Conservation (phyloP, 2,797 vertebrate species). For the Acrossocheilus wenchowensis region DNA sequence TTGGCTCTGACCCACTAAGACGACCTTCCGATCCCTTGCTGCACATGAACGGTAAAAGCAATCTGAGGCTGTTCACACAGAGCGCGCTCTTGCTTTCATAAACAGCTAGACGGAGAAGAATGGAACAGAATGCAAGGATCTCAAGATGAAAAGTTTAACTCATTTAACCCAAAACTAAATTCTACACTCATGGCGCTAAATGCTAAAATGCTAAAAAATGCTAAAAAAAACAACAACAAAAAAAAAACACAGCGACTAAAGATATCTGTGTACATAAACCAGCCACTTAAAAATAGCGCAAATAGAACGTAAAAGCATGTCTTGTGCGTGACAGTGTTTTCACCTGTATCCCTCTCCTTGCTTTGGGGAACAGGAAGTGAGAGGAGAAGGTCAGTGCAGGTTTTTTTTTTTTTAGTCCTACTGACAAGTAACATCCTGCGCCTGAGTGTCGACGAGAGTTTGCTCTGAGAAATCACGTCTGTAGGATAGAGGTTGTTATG, state of each 20-base stretch:
- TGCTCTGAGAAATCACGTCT: not conserved
- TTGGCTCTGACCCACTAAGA: not conserved
- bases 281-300: not conserved
- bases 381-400: not conserved
- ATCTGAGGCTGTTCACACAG: no score
- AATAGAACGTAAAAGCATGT: not conserved
- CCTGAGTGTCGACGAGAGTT: not conserved
- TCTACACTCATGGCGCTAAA: not conserved
- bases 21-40: not conserved
- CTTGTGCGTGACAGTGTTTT: not conserved
- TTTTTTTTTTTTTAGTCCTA: not conserved
- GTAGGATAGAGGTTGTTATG: slow-evolving; percentile 17
- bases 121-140: not conserved
- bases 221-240: not conserved
- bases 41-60: not conserved
- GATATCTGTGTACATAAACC: not conserved
- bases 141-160: not conserved
- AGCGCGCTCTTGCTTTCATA: not conserved
- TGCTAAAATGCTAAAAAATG: not conserved
- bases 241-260: not conserved
- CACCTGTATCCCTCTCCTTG: not conserved
- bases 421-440: not conserved
- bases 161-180: not conserved
- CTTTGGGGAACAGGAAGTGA: not conserved
- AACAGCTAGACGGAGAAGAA: not conserved